Base-by-base conservation (phyloP, 2,797 vertebrate species). In the Siniperca obscura region DNA sequence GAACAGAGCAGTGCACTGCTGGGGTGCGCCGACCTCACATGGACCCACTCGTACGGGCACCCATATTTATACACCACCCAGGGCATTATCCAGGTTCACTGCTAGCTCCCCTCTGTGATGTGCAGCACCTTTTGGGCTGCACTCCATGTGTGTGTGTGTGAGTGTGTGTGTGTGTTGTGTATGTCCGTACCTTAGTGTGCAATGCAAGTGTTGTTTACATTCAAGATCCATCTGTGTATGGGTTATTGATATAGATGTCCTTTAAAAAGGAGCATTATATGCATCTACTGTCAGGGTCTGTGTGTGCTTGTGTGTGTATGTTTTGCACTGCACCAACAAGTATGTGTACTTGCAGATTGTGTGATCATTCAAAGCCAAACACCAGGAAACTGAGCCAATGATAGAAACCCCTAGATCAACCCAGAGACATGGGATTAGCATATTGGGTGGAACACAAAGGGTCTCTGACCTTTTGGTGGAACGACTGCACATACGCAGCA, bases 1-100 rank as follows among this genome's bases (percentile, higher is more conserved):
- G 89, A 93, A 91, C 86, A 91, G 86, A 87, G 78, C 80, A 77
- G 80, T 76, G 61, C 78, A 52, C 52, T 44, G 86, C 81, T 85
- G 86, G 84, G 86, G 74, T 86, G 76, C 71, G 66, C 81, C 46
- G 68, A 82, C 74, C 84, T 90, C 86, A 83, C 79, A 82, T 82
- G 82, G 85, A 90, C 77, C 71, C 71, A 81, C 75, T 86, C 80
- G n/a, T 88, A 82, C 52, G 40, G 84, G 82, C 86, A 87, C 86
- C 85, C 82, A 86, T 84, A 83, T 90, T 81, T 89, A 89, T 86
- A 83, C 76, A 86, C 48, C 85, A 87, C 79, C 74, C 27, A 80
- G 53, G 69, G 78, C 57, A 79, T 86, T 85, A 83, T 82, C 76
- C 73, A 68, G 79, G 80, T 81, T 86, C 84, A 86, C 67, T 85